Percentiles rank a stretch among this genome's conserved stretches.
Evolutionary conservation across 2,888 invertebrate species (phyloP).

Genomic region (Pyrocoelia pectoralis): DNA sequence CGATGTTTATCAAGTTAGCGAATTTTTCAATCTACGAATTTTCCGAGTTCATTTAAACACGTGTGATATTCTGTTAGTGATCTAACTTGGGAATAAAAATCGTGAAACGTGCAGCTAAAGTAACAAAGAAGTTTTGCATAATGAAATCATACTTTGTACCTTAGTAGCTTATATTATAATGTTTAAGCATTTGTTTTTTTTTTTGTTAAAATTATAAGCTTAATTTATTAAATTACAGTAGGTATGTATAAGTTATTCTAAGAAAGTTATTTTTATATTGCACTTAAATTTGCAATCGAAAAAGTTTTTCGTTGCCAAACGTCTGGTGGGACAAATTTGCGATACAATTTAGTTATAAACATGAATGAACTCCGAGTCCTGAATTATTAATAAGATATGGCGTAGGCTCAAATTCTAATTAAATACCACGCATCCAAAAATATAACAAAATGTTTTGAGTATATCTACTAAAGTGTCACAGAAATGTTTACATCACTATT

Average conservation of each 20-base stretch:
- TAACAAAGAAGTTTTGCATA: conserved; percentile 5
- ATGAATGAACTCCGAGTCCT: conserved; percentile 35
- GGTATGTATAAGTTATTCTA: conserved; percentile 15
- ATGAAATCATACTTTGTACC: conserved; percentile 21
- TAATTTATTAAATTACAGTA: conserved; percentile 18
- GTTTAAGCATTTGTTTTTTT: conserved; percentile 7
- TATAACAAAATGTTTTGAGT: conserved; percentile 18
- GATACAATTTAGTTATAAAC: conserved; percentile 33
- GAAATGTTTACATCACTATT: conserved; percentile 13
- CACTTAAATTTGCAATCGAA: conserved; percentile 11
- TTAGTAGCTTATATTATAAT: conserved; percentile 19
- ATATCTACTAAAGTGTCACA: conserved; percentile 5
- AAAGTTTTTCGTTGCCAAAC: conserved; percentile 25
- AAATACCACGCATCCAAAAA: conserved; percentile 27
- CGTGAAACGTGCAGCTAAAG: conserved; percentile 4
- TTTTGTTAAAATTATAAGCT: conserved; percentile 14
- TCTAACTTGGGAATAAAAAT: neutral
- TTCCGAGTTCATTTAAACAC: neutral
- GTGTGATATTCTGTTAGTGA: conserved; percentile 8
- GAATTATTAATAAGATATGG: conserved; percentile 29
- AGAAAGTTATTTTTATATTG: conserved; percentile 29
- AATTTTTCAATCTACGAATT: neutral
- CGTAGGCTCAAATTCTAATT: conserved; percentile 32
- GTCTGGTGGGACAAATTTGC: conserved; percentile 22
- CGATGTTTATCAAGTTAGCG: neutral